A percentile compares a stretch with the other conserved stretches of the same genome.
Evolutionary conservation across 2,797 vertebrate genomes (phyloP).

Genomic region (Brotula barbata): DNA sequence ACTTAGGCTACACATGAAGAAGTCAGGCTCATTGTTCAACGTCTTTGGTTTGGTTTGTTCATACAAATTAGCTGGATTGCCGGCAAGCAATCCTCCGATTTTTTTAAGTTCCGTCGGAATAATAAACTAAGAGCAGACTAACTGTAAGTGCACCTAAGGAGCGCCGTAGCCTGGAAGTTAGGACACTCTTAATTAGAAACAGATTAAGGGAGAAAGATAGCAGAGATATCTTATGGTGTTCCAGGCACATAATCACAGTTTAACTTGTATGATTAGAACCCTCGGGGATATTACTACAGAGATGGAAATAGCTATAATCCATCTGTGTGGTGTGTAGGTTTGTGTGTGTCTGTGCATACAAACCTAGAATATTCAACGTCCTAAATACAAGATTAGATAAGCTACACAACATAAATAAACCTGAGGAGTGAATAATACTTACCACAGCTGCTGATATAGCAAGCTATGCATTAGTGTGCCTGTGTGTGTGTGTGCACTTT

Average conservation of each 20-base stretch:
- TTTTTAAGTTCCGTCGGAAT: background rate
- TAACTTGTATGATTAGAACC: constrained; percentile 50
- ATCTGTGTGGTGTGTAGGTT: constrained; percentile 18
- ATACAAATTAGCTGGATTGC: too few species aligned
- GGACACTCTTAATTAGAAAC: constrained; percentile 60
- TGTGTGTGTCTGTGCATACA: constrained; percentile 7
- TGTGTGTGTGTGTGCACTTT: background rate
- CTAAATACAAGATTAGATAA: background rate
- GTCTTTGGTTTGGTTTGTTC: too few species aligned
- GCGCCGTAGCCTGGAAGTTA: constrained; percentile 40
- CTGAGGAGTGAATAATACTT: background rate
- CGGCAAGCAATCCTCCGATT: background rate
- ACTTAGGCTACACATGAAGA: background rate
- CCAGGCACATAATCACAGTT: constrained; percentile 40
- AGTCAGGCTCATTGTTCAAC: background rate
- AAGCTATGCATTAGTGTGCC: background rate
- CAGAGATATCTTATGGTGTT: constrained; percentile 29
- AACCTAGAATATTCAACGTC: background rate
- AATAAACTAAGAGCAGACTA: background rate
- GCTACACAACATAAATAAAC: constrained; percentile 5
- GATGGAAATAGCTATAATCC: constrained; percentile 15
- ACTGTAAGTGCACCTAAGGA: constrained; percentile 9
- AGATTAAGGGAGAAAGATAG: constrained; percentile 50
- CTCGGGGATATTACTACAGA: constrained; percentile 30
- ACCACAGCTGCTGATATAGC: background rate